These are phyloP conservation scores for Polyergus mexicanus DNA, from an alignment of 1,140 invertebrate species.

Conservation along the genomic window DNA sequence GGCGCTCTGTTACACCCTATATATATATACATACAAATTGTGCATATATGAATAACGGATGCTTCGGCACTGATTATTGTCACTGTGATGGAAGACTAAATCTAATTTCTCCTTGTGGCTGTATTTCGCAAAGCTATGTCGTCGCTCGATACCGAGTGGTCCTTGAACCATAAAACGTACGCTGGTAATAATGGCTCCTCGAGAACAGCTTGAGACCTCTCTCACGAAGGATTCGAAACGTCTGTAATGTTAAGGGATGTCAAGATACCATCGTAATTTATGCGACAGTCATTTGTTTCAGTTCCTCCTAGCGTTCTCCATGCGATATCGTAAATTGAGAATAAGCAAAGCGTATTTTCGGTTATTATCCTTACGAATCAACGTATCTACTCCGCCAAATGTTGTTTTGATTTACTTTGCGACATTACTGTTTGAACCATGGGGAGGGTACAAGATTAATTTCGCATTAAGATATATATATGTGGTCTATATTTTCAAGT, in stretches of 20 bases:
- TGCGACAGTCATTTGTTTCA: constrained; percentile 77
- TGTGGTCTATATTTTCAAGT: not conserved
- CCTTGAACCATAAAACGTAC: constrained; percentile 53
- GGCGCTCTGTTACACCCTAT: too few species aligned
- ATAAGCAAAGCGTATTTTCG: constrained; percentile 67
- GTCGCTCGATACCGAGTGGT: constrained; percentile 45
- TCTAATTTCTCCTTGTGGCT: constrained; percentile 38
- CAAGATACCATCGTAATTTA: constrained; percentile 76
- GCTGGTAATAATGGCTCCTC: constrained; percentile 65
- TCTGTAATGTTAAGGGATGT: constrained; percentile 60
- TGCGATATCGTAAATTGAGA: constrained; percentile 64
- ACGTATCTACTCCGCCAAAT: constrained; percentile 3
- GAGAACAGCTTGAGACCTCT: constrained; percentile 51
- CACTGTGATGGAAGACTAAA: constrained; percentile 20
- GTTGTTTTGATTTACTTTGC: constrained; percentile 62
- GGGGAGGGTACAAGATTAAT: not conserved
- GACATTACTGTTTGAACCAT: not conserved
- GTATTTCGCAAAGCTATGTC: constrained; percentile 31
- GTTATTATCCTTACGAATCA: constrained; percentile 14
- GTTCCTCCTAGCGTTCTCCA: constrained; percentile 57
- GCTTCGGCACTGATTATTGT: not conserved
- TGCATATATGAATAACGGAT: not conserved
- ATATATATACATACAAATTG: not conserved
- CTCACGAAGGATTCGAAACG: constrained; percentile 55
- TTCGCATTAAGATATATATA: constrained; percentile 3